Conservation (phyloP, 2,888 invertebrate genomes). For the Drosophila nigritarsus region DNA sequence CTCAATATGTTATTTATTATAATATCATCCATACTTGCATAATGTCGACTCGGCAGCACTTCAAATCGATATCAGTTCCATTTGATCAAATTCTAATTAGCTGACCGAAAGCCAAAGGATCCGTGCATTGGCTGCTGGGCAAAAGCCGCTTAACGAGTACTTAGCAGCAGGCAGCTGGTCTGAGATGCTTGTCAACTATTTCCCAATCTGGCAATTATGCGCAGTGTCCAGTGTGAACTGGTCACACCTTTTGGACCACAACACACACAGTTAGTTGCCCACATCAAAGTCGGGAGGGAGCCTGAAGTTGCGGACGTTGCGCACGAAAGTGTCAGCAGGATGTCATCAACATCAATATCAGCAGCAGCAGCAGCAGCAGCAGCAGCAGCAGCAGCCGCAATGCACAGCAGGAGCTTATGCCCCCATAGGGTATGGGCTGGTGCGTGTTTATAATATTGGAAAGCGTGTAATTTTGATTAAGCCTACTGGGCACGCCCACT, state of each 20-base stretch:
- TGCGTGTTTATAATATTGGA: constrained; percentile 68
- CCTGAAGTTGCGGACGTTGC: constrained; percentile 39
- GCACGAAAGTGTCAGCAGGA: constrained; percentile 66
- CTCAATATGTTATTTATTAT: neutral
- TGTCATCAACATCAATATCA: constrained; percentile 45
- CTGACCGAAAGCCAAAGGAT: constrained; percentile 16
- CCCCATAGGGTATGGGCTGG: neutral
- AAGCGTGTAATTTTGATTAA: constrained; percentile 71
- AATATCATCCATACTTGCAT: neutral
- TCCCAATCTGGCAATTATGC: constrained; percentile 61
- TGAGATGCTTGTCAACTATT: constrained; percentile 57
- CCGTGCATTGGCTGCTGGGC: constrained; percentile 10
- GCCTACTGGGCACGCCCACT: constrained; percentile 46
- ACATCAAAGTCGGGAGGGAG: constrained; percentile 60
- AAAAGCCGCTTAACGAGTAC: constrained; percentile 54
- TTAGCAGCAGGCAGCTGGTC: constrained; percentile 9
- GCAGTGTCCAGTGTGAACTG: constrained; percentile 45
- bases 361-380: constrained; percentile 3
- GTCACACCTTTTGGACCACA: constrained; percentile 35
- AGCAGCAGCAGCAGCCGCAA: neutral
- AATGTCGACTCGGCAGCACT: too few relatives aligned
- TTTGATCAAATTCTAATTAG: constrained; percentile 15
- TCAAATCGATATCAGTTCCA: too few relatives aligned
- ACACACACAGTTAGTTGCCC: constrained; percentile 21
- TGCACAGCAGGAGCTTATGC: constrained; percentile 27